phyloP scores from a whole-genome alignment of 2,888 invertebrate genomes.

The Cataglyphis rosenhaueri region DNA sequence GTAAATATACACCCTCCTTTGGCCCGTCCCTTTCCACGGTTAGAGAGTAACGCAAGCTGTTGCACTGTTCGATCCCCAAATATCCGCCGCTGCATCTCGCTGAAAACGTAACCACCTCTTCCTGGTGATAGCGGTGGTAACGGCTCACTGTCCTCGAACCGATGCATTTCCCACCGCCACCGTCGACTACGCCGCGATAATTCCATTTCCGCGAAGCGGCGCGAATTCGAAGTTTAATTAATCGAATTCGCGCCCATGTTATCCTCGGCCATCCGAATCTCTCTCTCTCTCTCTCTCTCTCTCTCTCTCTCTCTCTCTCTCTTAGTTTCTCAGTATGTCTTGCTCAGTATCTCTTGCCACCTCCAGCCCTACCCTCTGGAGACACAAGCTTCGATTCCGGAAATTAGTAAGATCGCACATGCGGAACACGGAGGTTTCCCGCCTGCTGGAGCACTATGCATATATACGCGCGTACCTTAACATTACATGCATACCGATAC shows the following conservation, averaged over 20 bases:
- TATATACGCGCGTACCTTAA: conserved; percentile 14
- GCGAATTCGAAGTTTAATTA: conserved; percentile 84
- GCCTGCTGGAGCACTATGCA: conserved; percentile 20
- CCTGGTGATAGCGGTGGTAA: background rate
- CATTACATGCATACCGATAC: conserved; percentile 41
- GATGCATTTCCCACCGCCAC: conserved; percentile 28
- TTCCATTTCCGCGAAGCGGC: conserved; percentile 81
- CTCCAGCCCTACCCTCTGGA: conserved; percentile 30
- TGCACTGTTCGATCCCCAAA: conserved; percentile 69
- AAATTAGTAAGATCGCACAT: conserved; percentile 80
- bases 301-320: background rate
- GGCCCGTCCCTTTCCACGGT: conserved; percentile 53
- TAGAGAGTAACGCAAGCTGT: conserved; percentile 76
- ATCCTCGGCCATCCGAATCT: conserved; percentile 4
- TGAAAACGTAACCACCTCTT: conserved; percentile 16
- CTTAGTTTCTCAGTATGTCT: background rate
- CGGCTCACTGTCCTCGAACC: conserved; percentile 52
- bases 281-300: background rate
- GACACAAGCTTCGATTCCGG: conserved; percentile 71
- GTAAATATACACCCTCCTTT: conserved; percentile 70
- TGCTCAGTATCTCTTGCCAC: conserved; percentile 17
- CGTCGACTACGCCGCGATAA: conserved; percentile 75
- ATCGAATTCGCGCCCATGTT: conserved; percentile 78
- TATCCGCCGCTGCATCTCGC: conserved; percentile 26
- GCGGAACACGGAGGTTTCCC: conserved; percentile 70